These are phyloP conservation scores for Lordiphosa mommai DNA, from an alignment of 1,140 invertebrate genomes.

Conservation along the genomic window DNA sequence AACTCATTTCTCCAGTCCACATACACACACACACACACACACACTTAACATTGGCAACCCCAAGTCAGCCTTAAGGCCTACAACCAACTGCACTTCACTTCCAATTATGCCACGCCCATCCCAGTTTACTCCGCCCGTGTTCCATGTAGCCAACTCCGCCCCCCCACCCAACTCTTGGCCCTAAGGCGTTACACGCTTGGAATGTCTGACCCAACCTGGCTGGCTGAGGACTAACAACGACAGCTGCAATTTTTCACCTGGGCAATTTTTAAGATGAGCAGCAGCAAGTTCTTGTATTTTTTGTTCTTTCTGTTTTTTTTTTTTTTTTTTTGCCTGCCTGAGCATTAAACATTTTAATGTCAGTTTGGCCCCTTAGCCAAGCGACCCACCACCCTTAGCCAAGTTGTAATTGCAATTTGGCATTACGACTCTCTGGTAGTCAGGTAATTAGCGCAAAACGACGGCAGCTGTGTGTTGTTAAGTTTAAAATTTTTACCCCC, in stretches of 20 bases:
- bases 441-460: constrained; percentile 65
- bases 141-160: not conserved
- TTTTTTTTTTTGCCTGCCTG: constrained; percentile 55
- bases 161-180: not conserved
- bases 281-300: constrained; percentile 28
- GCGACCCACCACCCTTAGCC: not conserved
- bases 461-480: constrained; percentile 2
- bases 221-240: constrained; percentile 48
- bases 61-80: constrained; percentile 34
- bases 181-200: constrained; percentile 24
- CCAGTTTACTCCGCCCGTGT: too few relatives aligned
- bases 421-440: constrained; percentile 54
- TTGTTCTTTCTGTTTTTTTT: constrained; percentile 21
- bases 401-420: constrained; percentile 73
- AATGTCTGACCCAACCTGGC: constrained; percentile 27
- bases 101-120: constrained; percentile 19
- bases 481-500: constrained; percentile 65
- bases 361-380: constrained; percentile 37
- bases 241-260: constrained; percentile 79
- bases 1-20: not conserved
- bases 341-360: constrained; percentile 75
- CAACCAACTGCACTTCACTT: constrained; percentile 54
- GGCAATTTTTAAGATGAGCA: constrained; percentile 76
- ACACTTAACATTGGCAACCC: constrained; percentile 5
- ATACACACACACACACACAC: constrained; percentile 5